These are phyloP conservation scores for Strigamia maritima DNA, from an alignment of 2,888 invertebrate species.

Conservation along the genomic window DNA sequence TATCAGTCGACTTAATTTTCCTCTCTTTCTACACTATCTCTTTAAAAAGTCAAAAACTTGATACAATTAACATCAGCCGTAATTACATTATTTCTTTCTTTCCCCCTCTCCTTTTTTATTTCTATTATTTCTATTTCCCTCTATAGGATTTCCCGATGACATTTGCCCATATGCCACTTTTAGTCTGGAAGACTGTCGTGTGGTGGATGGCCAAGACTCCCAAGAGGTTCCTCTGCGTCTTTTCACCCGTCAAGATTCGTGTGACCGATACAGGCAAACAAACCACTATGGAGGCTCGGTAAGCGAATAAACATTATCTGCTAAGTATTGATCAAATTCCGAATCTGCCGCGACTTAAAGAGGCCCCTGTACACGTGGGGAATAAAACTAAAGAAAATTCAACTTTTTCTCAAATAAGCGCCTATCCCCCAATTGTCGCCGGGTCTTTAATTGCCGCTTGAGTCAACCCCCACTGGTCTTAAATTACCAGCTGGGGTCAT, in stretches of 20 bases:
- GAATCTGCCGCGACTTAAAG: too few relatives aligned
- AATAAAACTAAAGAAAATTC: too few relatives aligned
- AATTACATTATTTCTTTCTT: conserved; percentile 1
- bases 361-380: too few relatives aligned
- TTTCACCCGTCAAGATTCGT: conserved; percentile 36
- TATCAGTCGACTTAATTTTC: conserved; percentile 2
- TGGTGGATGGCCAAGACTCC: conserved; percentile 18
- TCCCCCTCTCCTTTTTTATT: neutral
- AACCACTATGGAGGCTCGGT: conserved; percentile 35
- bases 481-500: too few relatives aligned
- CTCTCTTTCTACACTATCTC: neutral
- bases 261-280: conserved; percentile 35
- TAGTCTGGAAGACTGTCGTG: conserved; percentile 40
- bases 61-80: conserved; percentile 3
- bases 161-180: conserved; percentile 42
- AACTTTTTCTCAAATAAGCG: too few relatives aligned
- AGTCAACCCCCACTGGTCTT: too few relatives aligned
- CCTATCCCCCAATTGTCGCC: too few relatives aligned
- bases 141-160: conserved; percentile 40
- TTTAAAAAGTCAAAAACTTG: neutral
- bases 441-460: too few relatives aligned
- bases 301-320: neutral
- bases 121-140: neutral
- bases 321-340: conserved; percentile 2
- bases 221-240: conserved; percentile 30